Evolutionary conservation across 2,888 invertebrate species (phyloP).

Genomic region (Trimorus sp.): DNA sequence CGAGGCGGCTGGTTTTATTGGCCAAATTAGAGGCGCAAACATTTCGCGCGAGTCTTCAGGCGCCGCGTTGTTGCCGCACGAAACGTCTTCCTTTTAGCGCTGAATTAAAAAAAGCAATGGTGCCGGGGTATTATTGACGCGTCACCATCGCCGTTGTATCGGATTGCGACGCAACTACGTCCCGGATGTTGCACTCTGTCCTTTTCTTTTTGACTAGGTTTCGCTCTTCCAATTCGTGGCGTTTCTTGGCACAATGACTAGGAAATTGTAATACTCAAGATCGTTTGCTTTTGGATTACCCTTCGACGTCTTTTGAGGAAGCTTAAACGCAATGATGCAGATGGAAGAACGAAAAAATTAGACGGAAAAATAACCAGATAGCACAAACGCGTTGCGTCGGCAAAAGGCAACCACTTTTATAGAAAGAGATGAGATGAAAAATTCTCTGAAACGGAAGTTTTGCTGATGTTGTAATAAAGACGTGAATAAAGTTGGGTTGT

Average conservation of each 20-base stretch:
- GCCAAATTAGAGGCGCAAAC: slow-evolving; percentile 16
- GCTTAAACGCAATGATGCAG: slow-evolving; percentile 30
- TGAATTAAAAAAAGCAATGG: slow-evolving; percentile 46
- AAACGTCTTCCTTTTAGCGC: slow-evolving; percentile 25
- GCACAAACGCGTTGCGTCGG: slow-evolving; percentile 13
- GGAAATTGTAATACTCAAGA: slow-evolving; percentile 49
- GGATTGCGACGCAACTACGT: slow-evolving; percentile 20
- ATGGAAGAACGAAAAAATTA: slow-evolving; percentile 28
- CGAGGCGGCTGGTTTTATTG: not conserved
- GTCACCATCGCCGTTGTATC: slow-evolving; percentile 38
- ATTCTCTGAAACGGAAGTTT: slow-evolving; percentile 6
- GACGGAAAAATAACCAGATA: not conserved
- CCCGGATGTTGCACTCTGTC: slow-evolving; percentile 36
- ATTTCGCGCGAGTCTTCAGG: not conserved
- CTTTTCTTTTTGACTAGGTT: slow-evolving; percentile 34
- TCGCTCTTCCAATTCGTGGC: slow-evolving; percentile 22
- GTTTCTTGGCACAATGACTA: slow-evolving; percentile 50
- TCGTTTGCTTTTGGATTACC: slow-evolving; percentile 42
- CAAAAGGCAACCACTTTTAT: slow-evolving; percentile 1
- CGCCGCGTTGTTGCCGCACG: not conserved
- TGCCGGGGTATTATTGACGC: slow-evolving; percentile 35
- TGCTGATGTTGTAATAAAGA: no score
- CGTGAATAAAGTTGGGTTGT: no score
- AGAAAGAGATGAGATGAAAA: slow-evolving; percentile 1
- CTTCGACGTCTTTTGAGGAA: slow-evolving; percentile 37